Evolutionary conservation across 1,140 invertebrate genomes (phyloP), one percentile per base, ranked within the genome.

Genomic region (Diorhabda sublineata): DNA sequence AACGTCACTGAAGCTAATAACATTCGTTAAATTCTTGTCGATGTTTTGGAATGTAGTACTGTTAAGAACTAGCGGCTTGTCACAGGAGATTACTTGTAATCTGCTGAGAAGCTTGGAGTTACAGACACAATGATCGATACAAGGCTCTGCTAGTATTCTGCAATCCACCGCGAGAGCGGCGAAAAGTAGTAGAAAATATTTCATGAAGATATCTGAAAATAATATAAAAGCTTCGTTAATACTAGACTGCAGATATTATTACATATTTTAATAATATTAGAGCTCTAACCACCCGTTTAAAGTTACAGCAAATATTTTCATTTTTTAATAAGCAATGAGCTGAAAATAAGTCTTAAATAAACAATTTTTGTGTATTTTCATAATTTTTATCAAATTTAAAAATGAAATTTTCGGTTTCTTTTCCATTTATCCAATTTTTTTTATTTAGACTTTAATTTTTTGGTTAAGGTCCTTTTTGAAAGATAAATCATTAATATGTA

Each of bases 131-230:
- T 64, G 58, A 47, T 52, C 52, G 8, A 74, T 47, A 45, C 73
- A 74, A 56, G 66, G 62, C n/a, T 45, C 64, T 11, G 66, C 64
- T 26, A 26, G 4, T 60, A 61, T 6, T 8, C 8, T 61, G 59
- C 11, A 61, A 61, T 3, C 42, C 4, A 61, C 47, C 6, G 47
- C 4, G 47, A n/a, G 45, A 9, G 64, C 42, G 11, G 58, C 59
- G 56, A 71, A 45, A 56, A 73, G 44, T 57, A 71, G 44, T 41
- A 68, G 45, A 11, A 60, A 59, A 26, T 57, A 58, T 60, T 66
- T 69, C 73, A 74, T 74, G 69, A 8, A 52, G 47, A n/a, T 68
- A 74, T 74, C 73, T 74, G 70, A 61, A 74, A 73, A 62, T 42
- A 69, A 62, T 67, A 58, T 3, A 58, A 58, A n/a, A 4, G n/a